Conservation (phyloP, 2,888 invertebrate genomes). For the Spicauda simplicius region DNA sequence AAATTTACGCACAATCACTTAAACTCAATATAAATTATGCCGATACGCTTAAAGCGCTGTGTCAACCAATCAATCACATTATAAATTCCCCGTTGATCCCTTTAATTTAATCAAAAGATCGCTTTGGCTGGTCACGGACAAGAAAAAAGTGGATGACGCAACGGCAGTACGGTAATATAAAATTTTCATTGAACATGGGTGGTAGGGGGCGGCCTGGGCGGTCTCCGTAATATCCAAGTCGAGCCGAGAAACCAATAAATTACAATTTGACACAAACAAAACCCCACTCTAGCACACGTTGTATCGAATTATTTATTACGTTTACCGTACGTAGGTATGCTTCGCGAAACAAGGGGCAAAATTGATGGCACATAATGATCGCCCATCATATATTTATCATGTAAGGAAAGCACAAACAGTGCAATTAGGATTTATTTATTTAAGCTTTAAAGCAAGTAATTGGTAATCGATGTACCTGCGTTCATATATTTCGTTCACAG, state of each 20-base stretch:
- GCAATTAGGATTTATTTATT: neutral
- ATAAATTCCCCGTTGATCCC: constrained; percentile 82
- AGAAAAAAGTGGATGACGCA: constrained; percentile 79
- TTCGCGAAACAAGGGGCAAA: constrained; percentile 21
- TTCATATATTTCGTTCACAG: neutral
- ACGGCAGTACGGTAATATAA: constrained; percentile 77
- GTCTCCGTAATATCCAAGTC: constrained; percentile 78
- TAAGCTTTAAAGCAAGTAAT: too few species aligned
- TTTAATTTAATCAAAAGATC: constrained; percentile 84
- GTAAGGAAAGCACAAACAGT: neutral
- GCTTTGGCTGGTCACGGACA: constrained; percentile 76
- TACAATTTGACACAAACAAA: constrained; percentile 83
- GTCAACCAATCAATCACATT: constrained; percentile 83
- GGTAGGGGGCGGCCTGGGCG: constrained; percentile 53
- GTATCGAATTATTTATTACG: constrained; percentile 76
- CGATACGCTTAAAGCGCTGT: constrained; percentile 77
- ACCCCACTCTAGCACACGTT: constrained; percentile 71
- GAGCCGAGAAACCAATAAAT: constrained; percentile 79
- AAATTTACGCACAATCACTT: constrained; percentile 78
- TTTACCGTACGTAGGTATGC: constrained; percentile 26
- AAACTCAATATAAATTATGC: constrained; percentile 79
- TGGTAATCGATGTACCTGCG: neutral
- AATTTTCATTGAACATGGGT: constrained; percentile 74
- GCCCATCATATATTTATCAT: constrained; percentile 17
- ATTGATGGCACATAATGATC: constrained; percentile 25